Percentiles rank a stretch among this genome's conserved stretches.
Conservation (phyloP, 1,140 invertebrate genomes). For the Phymastichus coffea region DNA sequence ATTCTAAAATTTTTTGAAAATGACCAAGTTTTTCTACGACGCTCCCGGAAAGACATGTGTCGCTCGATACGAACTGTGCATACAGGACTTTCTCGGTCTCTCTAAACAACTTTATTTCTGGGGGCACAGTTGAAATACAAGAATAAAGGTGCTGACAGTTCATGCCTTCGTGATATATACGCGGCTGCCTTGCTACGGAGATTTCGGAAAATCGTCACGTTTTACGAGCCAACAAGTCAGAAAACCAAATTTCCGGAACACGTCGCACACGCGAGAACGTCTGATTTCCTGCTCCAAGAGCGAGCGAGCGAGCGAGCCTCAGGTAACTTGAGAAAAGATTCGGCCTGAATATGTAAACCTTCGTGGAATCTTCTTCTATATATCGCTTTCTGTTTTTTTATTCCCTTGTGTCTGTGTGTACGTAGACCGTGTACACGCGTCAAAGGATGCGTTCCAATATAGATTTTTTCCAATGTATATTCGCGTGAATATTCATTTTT, state of each 20-base stretch:
- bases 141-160: not conserved
- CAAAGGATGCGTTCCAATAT: constrained; percentile 11
- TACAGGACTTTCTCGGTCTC: not conserved
- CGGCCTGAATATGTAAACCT: constrained; percentile 16
- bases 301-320: not conserved
- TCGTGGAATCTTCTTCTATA: not conserved
- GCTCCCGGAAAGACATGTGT: constrained; percentile 1
- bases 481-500: constrained; percentile 2
- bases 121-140: not conserved
- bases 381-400: not conserved
- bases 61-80: not conserved
- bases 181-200: too few species aligned
- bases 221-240: constrained; percentile 28
- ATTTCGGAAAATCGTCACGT: constrained; percentile 28
- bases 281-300: constrained; percentile 6
- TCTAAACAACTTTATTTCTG: constrained; percentile 5
- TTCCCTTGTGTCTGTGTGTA: not conserved
- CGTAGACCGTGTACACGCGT: not conserved
- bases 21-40: not conserved
- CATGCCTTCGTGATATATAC: too few species aligned
- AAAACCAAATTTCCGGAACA: constrained; percentile 30
- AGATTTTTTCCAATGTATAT: constrained; percentile 3
- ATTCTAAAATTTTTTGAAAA: too few species aligned
- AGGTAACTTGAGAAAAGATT: constrained; percentile 17
- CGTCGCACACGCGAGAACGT: constrained; percentile 1